These are phyloP conservation scores for Hydrolagus affinis DNA, from an alignment of 2,113 vertebrate species.

Conservation along the genomic window DNA sequence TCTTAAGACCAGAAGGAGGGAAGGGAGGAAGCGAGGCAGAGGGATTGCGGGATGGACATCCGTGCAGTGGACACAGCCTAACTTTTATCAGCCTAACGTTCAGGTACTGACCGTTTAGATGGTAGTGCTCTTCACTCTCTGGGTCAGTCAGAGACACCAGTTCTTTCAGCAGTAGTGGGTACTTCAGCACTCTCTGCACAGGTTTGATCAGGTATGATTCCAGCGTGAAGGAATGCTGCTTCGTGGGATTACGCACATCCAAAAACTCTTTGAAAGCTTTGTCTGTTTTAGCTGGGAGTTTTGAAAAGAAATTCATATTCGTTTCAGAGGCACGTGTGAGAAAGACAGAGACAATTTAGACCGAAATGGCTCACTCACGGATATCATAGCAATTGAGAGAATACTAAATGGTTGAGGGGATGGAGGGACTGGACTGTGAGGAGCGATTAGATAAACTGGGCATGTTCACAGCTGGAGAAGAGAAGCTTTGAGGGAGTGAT, in stretches of 20 bases:
- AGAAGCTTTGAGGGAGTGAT: too few species aligned
- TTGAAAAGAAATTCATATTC: background rate
- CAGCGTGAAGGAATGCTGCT: conserved; percentile 90
- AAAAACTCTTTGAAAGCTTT: conserved; percentile 86
- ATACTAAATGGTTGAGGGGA: too few species aligned
- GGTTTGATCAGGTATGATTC: conserved; percentile 97
- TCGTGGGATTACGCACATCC: conserved; percentile 82
- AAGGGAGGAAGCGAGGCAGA: too few species aligned
- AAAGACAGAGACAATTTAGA: background rate
- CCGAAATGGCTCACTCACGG: background rate
- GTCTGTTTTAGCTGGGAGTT: conserved; percentile 81
- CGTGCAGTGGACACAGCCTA: too few species aligned
- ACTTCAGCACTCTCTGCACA: conserved; percentile 92
- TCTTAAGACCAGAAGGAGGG: too few species aligned
- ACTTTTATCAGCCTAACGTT: background rate
- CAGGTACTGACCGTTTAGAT: conserved; percentile 71
- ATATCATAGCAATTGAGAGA: background rate
- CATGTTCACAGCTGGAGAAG: too few species aligned
- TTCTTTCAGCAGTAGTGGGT: conserved; percentile 85
- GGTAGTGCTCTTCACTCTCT: conserved; percentile 93
- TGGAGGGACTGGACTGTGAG: too few species aligned
- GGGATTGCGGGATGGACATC: too few species aligned
- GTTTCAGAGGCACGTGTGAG: background rate
- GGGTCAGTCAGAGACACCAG: conserved; percentile 85
- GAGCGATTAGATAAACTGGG: too few species aligned